Conservation (phyloP, 2,888 invertebrate genomes). For the Tholera decimalis region DNA sequence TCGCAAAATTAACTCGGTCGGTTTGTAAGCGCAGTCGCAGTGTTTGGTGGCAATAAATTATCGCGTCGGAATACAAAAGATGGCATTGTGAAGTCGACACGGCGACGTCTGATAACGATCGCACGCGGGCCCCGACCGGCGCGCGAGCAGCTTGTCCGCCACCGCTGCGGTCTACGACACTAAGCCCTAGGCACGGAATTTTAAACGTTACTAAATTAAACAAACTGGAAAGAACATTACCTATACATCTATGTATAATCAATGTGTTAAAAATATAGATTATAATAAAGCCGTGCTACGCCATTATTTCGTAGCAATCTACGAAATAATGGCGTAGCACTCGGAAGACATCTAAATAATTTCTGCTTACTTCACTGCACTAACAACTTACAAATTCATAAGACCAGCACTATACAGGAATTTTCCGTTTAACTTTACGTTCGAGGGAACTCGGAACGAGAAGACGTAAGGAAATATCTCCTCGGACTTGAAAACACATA, state of each 20-base stretch:
- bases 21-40: constrained; percentile 82
- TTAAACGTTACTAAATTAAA: constrained; percentile 24
- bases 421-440: constrained; percentile 15
- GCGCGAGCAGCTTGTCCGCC: constrained; percentile 58
- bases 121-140: constrained; percentile 64
- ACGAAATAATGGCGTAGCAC: constrained; percentile 19
- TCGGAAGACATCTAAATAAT: constrained; percentile 22
- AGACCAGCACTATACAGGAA: constrained; percentile 14
- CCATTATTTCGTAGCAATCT: neutral
- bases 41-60: constrained; percentile 89
- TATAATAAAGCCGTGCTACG: neutral
- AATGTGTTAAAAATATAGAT: neutral
- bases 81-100: constrained; percentile 88
- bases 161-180: constrained; percentile 55
- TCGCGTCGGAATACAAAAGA: constrained; percentile 89
- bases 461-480: constrained; percentile 45
- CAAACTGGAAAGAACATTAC: neutral
- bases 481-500: constrained; percentile 52
- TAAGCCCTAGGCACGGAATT: constrained; percentile 35
- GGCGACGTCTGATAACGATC: constrained; percentile 88
- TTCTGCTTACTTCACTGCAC: constrained; percentile 15
- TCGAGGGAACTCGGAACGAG: constrained; percentile 16
- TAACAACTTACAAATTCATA: constrained; percentile 17
- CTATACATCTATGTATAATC: neutral
- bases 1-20: constrained; percentile 80